A percentile compares a stretch with the other conserved stretches of the same genome.
phyloP scores from a whole-genome alignment of 2,797 vertebrate genomes.

The Molossus molossus region DNA sequence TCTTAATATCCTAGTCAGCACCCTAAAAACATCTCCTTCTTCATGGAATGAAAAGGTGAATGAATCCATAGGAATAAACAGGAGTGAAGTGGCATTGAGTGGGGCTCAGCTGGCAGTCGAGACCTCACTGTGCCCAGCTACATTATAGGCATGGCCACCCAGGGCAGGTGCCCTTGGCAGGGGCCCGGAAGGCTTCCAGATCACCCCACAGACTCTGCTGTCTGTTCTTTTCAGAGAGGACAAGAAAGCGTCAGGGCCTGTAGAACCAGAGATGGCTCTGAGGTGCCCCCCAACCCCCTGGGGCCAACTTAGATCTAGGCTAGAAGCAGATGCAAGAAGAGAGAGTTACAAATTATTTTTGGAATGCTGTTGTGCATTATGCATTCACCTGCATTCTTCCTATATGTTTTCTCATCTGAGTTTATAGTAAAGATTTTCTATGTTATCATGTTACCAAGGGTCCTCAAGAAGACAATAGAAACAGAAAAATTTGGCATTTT shows the following conservation, averaged over 20 bases:
- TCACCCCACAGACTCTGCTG: neutral
- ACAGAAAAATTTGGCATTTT: neutral
- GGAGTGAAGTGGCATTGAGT: neutral
- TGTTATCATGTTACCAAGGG: neutral
- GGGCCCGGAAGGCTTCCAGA: neutral
- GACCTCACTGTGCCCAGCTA: neutral
- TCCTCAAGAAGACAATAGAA: neutral
- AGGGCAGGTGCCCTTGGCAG: neutral
- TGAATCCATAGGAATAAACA: neutral
- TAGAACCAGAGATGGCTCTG: neutral
- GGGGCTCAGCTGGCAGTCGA: neutral
- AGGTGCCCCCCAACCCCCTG: too few relatives aligned
- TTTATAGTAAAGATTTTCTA: neutral
- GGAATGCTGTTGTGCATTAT: neutral
- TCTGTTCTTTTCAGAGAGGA: neutral
- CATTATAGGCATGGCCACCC: neutral
- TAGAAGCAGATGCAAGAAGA: slow-evolving; percentile 25
- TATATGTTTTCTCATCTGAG: neutral
- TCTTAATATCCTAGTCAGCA: too few relatives aligned
- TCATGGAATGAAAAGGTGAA: neutral
- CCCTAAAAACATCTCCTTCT: neutral
- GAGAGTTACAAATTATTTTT: neutral
- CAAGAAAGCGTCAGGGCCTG: neutral
- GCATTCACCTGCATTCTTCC: neutral
- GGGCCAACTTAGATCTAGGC: neutral